Evolutionary conservation across 1,140 invertebrate genomes (phyloP).

Genomic region (Macrosteles quadrilineatus): DNA sequence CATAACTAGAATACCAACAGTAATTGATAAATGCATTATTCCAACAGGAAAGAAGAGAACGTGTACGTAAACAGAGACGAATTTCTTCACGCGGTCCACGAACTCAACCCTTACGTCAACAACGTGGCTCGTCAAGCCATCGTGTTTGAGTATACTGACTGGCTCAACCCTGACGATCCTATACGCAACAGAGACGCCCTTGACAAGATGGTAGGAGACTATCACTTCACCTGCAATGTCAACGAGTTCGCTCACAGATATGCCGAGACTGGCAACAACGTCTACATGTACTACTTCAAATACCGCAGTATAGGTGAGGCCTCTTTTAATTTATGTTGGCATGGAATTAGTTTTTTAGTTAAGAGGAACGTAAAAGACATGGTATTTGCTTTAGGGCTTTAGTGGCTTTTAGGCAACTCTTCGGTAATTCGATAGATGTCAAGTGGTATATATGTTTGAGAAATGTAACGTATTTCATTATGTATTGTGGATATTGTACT

Average conservation of each 20-base stretch:
- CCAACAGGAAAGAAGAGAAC: slow-evolving; percentile 68
- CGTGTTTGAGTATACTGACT: slow-evolving; percentile 90
- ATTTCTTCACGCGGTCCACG: slow-evolving; percentile 73
- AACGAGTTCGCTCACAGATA: slow-evolving; percentile 89
- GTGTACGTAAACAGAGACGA: slow-evolving; percentile 76
- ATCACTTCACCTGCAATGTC: slow-evolving; percentile 93
- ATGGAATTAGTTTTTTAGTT: too few relatives aligned
- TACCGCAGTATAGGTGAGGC: slow-evolving; percentile 67
- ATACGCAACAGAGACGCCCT: slow-evolving; percentile 79
- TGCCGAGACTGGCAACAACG: slow-evolving; percentile 82
- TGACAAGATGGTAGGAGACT: slow-evolving; percentile 96
- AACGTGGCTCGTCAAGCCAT: slow-evolving; percentile 80
- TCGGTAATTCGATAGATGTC: too few relatives aligned
- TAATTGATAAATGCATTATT: too few relatives aligned
- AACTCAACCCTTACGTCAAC: slow-evolving; percentile 83
- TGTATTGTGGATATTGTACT: too few relatives aligned
- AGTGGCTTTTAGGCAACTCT: too few relatives aligned
- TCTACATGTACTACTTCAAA: slow-evolving; percentile 95
- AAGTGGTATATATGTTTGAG: too few relatives aligned
- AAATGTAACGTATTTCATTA: too few relatives aligned
- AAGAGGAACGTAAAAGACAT: too few relatives aligned
- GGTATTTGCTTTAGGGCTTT: too few relatives aligned
- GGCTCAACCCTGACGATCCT: slow-evolving; percentile 84
- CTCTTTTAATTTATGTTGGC: too few relatives aligned
- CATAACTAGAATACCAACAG: too few relatives aligned